phyloP scores from a whole-genome alignment of 2,888 invertebrate species.

The Fissipunctia ypsillon region DNA sequence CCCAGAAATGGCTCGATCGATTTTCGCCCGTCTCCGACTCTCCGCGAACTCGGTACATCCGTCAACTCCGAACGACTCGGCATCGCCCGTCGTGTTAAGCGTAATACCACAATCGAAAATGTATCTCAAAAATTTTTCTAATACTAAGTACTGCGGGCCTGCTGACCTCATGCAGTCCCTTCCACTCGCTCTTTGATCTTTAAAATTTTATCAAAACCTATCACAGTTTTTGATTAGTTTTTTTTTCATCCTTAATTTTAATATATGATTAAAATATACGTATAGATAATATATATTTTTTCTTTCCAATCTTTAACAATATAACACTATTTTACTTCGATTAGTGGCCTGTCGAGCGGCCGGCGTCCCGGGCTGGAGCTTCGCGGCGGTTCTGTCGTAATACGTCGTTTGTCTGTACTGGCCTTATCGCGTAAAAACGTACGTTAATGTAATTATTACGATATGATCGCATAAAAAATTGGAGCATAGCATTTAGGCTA shows the following conservation, averaged over 20 bases:
- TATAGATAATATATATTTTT: slow-evolving; percentile 88
- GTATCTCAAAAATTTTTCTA: slow-evolving; percentile 82
- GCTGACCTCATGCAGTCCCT: slow-evolving; percentile 68
- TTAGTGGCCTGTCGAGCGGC: slow-evolving; percentile 76
- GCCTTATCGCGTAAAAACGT: slow-evolving; percentile 72
- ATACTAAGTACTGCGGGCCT: slow-evolving; percentile 77
- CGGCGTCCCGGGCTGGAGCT: slow-evolving; percentile 57
- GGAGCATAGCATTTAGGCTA: slow-evolving; percentile 89
- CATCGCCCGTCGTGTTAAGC: slow-evolving; percentile 63
- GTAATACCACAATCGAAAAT: slow-evolving; percentile 76
- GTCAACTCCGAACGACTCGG: slow-evolving; percentile 62
- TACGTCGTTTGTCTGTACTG: slow-evolving; percentile 50
- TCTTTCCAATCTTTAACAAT: slow-evolving; percentile 89
- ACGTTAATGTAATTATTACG: slow-evolving; percentile 79
- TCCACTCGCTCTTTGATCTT: slow-evolving; percentile 75
- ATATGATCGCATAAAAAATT: slow-evolving; percentile 87
- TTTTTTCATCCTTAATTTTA: slow-evolving; percentile 89
- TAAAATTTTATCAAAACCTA: slow-evolving; percentile 91
- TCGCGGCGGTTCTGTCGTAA: slow-evolving; percentile 14
- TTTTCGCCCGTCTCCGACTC: slow-evolving; percentile 61
- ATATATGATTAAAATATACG: slow-evolving; percentile 90
- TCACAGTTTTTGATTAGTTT: slow-evolving; percentile 91
- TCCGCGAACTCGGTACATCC: slow-evolving; percentile 55
- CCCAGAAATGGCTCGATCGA: slow-evolving; percentile 68
- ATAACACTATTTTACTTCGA: slow-evolving; percentile 89